A percentile compares a stretch with the other conserved stretches of the same genome.
These are phyloP conservation scores for Parnassius glacialis DNA, from an alignment of 2,888 invertebrate genomes.

Conservation along the genomic window DNA sequence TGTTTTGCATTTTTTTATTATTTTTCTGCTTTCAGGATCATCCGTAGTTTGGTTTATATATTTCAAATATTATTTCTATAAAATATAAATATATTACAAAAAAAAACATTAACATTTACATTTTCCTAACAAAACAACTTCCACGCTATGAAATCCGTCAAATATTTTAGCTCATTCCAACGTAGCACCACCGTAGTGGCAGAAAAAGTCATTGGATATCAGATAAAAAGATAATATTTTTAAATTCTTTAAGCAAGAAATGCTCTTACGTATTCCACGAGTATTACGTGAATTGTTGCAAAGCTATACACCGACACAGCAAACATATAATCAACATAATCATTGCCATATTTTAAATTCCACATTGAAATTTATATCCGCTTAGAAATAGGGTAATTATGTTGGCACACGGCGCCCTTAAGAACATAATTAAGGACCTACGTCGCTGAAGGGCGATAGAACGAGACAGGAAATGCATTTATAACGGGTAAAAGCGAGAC, in stretches of 20 bases:
- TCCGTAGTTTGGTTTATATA: no score
- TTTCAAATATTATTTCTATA: no score
- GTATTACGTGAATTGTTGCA: not conserved
- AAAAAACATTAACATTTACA: no score
- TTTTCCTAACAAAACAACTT: no score
- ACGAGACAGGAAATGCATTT: constrained; percentile 21
- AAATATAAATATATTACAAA: no score
- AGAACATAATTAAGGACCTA: constrained; percentile 37
- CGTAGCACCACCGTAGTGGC: no score
- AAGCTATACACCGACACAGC: not conserved
- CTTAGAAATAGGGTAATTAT: constrained; percentile 39
- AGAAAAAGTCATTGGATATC: no score
- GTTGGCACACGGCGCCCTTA: constrained; percentile 33
- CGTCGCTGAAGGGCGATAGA: constrained; percentile 32
- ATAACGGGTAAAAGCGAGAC: constrained; percentile 1
- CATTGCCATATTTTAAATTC: constrained; percentile 31
- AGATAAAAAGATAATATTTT: not conserved
- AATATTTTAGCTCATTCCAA: no score
- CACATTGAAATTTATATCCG: constrained; percentile 36
- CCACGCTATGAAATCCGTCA: no score
- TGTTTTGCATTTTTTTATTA: no score
- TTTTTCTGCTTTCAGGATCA: no score
- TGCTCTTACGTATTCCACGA: not conserved
- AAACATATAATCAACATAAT: constrained; percentile 19
- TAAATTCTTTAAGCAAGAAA: not conserved